Percentiles rank a stretch among this genome's conserved stretches.
phyloP scores from a whole-genome alignment of 2,797 vertebrate species.

The Bryconaethiops microstoma region DNA sequence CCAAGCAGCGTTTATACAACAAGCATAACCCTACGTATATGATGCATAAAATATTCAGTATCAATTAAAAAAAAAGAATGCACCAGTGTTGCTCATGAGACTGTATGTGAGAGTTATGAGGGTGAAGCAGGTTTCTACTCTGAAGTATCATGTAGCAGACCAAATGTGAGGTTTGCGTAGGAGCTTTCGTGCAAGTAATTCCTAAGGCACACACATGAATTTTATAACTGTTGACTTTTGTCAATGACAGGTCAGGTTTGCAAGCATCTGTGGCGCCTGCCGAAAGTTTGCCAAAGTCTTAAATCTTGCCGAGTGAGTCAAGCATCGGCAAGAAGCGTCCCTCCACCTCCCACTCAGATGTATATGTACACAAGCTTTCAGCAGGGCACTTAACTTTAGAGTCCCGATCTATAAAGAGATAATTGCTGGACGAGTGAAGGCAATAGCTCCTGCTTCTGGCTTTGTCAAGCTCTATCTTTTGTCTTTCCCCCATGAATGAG shows the following conservation, averaged over 20 bases:
- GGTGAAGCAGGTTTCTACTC: background rate
- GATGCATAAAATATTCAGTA: constrained; percentile 30
- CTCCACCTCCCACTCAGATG: constrained; percentile 68
- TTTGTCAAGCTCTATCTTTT: constrained; percentile 74
- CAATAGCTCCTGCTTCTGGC: constrained; percentile 68
- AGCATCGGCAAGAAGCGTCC: constrained; percentile 68
- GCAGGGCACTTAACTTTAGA: constrained; percentile 77
- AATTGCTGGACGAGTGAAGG: constrained; percentile 77
- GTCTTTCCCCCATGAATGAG: constrained; percentile 63
- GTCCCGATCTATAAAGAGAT: constrained; percentile 77
- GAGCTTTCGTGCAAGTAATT: constrained; percentile 20
- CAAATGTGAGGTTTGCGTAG: background rate
- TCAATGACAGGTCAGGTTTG: constrained; percentile 31
- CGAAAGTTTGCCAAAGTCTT: constrained; percentile 46
- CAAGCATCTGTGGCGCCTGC: constrained; percentile 31
- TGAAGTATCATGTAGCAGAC: background rate
- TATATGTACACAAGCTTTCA: constrained; percentile 85
- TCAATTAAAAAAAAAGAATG: constrained; percentile 28
- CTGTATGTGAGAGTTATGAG: constrained; percentile 21
- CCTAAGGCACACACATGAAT: constrained; percentile 14
- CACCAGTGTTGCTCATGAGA: constrained; percentile 35
- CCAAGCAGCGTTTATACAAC: too few relatives aligned
- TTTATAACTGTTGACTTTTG: constrained; percentile 26
- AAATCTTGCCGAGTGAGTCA: constrained; percentile 65
- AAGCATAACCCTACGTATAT: constrained; percentile 27